These are phyloP conservation scores for Ametastegia equiseti DNA, from an alignment of 2,888 invertebrate genomes.

Conservation along the genomic window DNA sequence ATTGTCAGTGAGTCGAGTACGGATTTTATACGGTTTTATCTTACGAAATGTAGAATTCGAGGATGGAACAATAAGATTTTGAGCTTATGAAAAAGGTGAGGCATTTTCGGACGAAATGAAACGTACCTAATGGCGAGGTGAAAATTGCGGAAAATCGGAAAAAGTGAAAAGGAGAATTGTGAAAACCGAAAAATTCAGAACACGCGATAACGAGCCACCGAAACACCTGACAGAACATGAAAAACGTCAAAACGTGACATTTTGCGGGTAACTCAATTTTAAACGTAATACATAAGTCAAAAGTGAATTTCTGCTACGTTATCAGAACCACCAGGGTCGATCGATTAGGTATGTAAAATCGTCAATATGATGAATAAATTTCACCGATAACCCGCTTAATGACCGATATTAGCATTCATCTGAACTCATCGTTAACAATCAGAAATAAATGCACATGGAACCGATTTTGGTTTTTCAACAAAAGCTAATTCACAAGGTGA, in stretches of 20 bases:
- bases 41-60: not conserved
- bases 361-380: not conserved
- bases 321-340: not conserved
- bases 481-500: no score
- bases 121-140: no score
- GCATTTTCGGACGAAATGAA: no score
- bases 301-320: no score
- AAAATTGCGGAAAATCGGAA: no score
- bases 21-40: not conserved
- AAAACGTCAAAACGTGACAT: slow-evolving; percentile 10
- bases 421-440: not conserved
- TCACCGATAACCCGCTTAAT: not conserved
- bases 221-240: not conserved
- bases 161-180: not conserved
- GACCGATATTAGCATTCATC: not conserved
- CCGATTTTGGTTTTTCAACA: no score
- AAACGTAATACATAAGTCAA: not conserved
- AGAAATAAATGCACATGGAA: no score
- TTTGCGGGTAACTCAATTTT: not conserved
- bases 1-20: not conserved
- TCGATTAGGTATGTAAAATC: not conserved
- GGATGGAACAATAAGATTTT: no score
- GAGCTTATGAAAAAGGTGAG: not conserved
- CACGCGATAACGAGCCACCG: no score
- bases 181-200: no score